These are phyloP conservation scores for Blomia tropicalis DNA, from an alignment of 2,888 invertebrate species.

Conservation along the genomic window DNA sequence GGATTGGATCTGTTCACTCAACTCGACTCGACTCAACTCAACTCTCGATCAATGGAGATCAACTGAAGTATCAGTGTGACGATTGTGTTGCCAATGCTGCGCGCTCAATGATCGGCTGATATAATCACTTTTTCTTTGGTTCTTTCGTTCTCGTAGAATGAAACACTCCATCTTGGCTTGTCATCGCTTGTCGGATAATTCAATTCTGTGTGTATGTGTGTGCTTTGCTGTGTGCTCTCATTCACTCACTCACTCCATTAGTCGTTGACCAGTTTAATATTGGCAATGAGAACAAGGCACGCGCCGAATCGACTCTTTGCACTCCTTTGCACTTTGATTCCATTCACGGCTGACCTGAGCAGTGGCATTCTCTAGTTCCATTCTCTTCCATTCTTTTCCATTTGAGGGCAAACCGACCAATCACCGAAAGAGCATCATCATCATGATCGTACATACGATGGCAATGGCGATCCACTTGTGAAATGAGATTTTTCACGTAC, in stretches of 20 bases:
- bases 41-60: neutral
- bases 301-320: neutral
- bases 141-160: too few species aligned
- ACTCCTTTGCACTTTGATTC: neutral
- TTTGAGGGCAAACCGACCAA: too few species aligned
- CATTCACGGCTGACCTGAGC: conserved; percentile 16
- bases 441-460: too few species aligned
- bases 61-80: too few species aligned
- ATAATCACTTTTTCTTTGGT: conserved; percentile 14
- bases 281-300: neutral
- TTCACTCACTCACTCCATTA: conserved; percentile 1
- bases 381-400: neutral
- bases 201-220: neutral
- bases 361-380: conserved; percentile 14
- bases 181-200: conserved; percentile 10
- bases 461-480: neutral
- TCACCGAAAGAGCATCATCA: too few species aligned
- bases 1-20: too few species aligned
- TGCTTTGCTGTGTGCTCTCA: too few species aligned
- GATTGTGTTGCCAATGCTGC: neutral
- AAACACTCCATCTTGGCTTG: conserved; percentile 15
- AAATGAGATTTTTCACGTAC: conserved; percentile 15
- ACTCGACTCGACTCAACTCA: neutral
- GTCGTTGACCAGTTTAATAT: conserved; percentile 4
- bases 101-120: neutral